Evolutionary conservation across 2,797 vertebrate genomes (phyloP).

Genomic region (Falco concolor): DNA sequence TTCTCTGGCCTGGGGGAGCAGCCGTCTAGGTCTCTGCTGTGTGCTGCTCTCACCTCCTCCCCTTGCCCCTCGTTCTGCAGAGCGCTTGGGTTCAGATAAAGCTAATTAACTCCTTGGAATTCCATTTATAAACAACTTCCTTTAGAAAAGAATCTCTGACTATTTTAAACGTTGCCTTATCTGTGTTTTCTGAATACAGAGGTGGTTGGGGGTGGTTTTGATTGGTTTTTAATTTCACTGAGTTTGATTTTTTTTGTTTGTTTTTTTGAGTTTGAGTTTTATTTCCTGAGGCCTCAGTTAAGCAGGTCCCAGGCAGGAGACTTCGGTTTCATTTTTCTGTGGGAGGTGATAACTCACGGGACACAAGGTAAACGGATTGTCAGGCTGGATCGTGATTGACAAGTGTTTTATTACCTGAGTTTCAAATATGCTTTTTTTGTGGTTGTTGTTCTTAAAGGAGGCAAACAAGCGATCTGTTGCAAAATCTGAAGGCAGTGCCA

Average conservation of each 20-base stretch:
- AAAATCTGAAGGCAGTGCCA: background rate
- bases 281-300: background rate
- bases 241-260: no score
- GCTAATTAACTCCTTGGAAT: constrained; percentile 3
- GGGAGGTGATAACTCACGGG: background rate
- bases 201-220: background rate
- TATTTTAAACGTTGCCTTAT: background rate
- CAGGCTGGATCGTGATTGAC: background rate
- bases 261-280: no score
- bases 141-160: background rate
- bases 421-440: background rate
- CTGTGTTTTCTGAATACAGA: background rate
- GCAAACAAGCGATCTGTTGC: background rate
- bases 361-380: background rate
- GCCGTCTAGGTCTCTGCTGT: background rate
- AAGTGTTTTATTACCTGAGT: background rate
- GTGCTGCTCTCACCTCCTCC: background rate
- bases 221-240: background rate
- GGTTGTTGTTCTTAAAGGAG: background rate
- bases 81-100: background rate
- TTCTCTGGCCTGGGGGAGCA: background rate
- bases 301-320: background rate
- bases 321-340: background rate
- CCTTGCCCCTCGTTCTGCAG: background rate
- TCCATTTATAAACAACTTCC: background rate